Percentiles rank a stretch among this genome's conserved stretches.
These are phyloP conservation scores for Xenopus borealis DNA, from an alignment of 2,113 vertebrate species.

Conservation along the genomic window DNA sequence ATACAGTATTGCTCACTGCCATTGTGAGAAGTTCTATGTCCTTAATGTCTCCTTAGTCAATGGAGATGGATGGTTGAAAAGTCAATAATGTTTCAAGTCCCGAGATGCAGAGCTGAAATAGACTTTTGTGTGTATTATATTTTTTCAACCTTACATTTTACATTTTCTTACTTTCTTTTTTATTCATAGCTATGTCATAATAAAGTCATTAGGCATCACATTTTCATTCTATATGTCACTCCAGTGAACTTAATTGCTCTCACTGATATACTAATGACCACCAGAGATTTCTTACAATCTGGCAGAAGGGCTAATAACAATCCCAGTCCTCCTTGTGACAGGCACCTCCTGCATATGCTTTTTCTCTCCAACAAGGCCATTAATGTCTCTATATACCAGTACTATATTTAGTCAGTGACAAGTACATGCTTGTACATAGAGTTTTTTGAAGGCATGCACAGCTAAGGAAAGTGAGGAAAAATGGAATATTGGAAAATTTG, in stretches of 20 bases:
- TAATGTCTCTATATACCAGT: slow-evolving; percentile 16
- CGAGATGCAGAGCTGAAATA: neutral
- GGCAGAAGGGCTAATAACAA: slow-evolving; percentile 19
- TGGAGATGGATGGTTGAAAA: neutral
- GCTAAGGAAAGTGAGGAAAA: neutral
- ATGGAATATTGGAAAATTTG: no score
- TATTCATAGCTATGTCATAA: slow-evolving; percentile 31
- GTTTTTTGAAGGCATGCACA: neutral
- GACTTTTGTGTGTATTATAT: neutral
- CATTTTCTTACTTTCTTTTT: slow-evolving; percentile 9
- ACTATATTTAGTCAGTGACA: slow-evolving; percentile 3
- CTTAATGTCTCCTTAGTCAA: no score
- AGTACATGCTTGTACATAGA: neutral
- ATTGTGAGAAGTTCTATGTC: no score
- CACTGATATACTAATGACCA: slow-evolving; percentile 36
- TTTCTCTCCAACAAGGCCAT: slow-evolving; percentile 18
- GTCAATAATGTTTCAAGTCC: neutral
- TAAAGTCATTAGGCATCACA: slow-evolving; percentile 33
- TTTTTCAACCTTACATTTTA: slow-evolving; percentile 5
- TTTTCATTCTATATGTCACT: slow-evolving; percentile 29
- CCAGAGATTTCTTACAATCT: slow-evolving; percentile 32
- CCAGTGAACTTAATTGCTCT: slow-evolving; percentile 34
- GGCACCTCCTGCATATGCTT: slow-evolving; percentile 11
- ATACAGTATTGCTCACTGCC: no score
- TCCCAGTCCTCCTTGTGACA: slow-evolving; percentile 20